These are phyloP conservation scores for Drosophila rhopaloa DNA, from an alignment of 1,140 invertebrate species.

Conservation along the genomic window DNA sequence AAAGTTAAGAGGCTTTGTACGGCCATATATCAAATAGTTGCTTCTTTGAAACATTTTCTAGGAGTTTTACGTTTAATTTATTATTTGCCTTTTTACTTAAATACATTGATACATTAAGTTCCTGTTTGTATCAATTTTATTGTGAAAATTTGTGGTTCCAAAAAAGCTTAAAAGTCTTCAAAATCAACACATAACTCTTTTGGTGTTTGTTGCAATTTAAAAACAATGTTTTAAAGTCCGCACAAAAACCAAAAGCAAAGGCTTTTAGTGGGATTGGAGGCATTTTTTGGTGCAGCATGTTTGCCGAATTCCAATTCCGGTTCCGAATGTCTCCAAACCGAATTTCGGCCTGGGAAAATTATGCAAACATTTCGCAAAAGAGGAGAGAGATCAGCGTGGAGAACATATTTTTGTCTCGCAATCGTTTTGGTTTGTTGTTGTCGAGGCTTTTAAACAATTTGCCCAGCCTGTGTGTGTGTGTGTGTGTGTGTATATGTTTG, in stretches of 20 bases:
- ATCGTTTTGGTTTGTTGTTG: slow-evolving; percentile 41
- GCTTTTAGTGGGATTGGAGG: slow-evolving; percentile 13
- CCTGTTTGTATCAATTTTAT: too few species aligned
- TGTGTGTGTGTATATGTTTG: slow-evolving; percentile 14
- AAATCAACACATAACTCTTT: background rate
- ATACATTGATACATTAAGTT: too few species aligned
- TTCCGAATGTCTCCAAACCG: slow-evolving; percentile 34
- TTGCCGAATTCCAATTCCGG: slow-evolving; percentile 25
- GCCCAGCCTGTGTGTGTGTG: slow-evolving; percentile 10
- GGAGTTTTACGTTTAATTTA: too few species aligned
- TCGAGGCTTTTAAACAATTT: slow-evolving; percentile 57
- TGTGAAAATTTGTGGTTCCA: too few species aligned
- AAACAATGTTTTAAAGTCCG: background rate
- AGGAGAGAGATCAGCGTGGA: slow-evolving; percentile 19
- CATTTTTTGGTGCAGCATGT: slow-evolving; percentile 20
- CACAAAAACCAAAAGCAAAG: background rate
- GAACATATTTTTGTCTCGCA: slow-evolving; percentile 45
- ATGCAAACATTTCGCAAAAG: slow-evolving; percentile 24
- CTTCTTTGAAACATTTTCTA: too few species aligned
- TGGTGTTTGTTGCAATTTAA: background rate
- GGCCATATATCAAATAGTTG: background rate
- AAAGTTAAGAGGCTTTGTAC: background rate
- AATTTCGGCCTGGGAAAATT: slow-evolving; percentile 41
- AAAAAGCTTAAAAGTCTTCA: background rate
- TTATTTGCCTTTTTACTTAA: too few species aligned